Evolutionary conservation across 2,888 invertebrate genomes (phyloP), one percentile per base, ranked within the genome.

Genomic region (Mythimna pallens): DNA sequence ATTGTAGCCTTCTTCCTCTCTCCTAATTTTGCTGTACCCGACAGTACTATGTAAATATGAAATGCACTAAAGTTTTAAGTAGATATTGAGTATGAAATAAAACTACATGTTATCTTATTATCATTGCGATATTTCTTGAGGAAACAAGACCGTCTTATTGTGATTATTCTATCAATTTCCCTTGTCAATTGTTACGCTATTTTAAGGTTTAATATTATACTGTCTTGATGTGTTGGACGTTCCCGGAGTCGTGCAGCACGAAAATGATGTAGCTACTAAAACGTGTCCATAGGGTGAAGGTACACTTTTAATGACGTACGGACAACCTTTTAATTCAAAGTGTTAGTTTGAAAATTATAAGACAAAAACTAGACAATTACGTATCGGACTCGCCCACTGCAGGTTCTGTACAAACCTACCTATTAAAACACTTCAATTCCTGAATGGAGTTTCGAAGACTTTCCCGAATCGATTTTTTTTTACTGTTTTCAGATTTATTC

Each of bases 161-260:
- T 55, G 17, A 9, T 3, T 52, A n/a, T 54, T 47, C 17, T 20
- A 47, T 47, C 6, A 20, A 47, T 70, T 62, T 75, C 8, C 71
- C 43, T n/a, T 20, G n/a, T 58, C 10, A 34, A 58, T 10, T 20
- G 20, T 10, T 10, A n/a, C 10, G 4, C 20, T 34, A 58, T 58
- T 3, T n/a, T 61, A 14, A 57, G 0, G n/a, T 47, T 36, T 47
- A 12, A n/a, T 65, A 36, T n/a, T 34, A 36, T 40, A 30, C 22
- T 50, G 61, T 12, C 12, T 34, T 40, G 8, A 62, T 62, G 17
- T 52, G 12, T 40, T 43, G 6, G 22, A 17, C 10, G 40, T 43
- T 57, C 52, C 43, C 22, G 40, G 20, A 62, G 65, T 65, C 65
- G 52, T 77, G 74, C 62, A 22, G 64, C 74, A 80, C 74, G 65